phyloP scores from a whole-genome alignment of 2,888 invertebrate genomes.

The Caenorhabditis zanzibari region DNA sequence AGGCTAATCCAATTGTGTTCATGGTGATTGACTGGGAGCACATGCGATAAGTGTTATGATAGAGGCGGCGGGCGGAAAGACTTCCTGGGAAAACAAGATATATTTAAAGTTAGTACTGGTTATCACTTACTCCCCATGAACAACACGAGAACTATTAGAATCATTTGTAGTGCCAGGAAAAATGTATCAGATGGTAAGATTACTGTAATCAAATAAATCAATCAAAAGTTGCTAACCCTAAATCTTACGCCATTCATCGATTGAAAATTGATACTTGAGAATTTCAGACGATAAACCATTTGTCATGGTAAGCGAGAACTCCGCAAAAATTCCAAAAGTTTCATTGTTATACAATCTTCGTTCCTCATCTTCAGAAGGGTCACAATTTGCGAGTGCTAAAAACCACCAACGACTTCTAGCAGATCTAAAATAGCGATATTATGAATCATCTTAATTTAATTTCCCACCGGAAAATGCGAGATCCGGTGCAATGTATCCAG shows the following conservation, averaged over 20 bases:
- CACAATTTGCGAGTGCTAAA: constrained; percentile 91
- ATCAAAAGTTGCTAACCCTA: not conserved
- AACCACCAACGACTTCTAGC: constrained; percentile 96
- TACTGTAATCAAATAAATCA: constrained; percentile 86
- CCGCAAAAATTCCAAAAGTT: constrained; percentile 77
- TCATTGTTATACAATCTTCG: constrained; percentile 40
- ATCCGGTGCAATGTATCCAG: constrained; percentile 62
- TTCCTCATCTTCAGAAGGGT: constrained; percentile 42
- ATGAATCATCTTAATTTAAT: not conserved
- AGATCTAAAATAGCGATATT: constrained; percentile 85
- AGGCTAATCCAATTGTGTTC: constrained; percentile 59
- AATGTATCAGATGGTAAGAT: constrained; percentile 91
- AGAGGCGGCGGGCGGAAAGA: constrained; percentile 60
- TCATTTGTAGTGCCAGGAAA: constrained; percentile 89
- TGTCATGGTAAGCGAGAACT: constrained; percentile 92
- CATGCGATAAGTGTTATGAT: constrained; percentile 68
- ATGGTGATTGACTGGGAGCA: constrained; percentile 59
- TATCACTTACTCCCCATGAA: constrained; percentile 85
- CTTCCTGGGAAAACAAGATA: constrained; percentile 45
- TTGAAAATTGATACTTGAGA: constrained; percentile 94
- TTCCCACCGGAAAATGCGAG: constrained; percentile 60
- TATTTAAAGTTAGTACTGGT: not conserved
- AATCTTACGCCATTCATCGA: constrained; percentile 94
- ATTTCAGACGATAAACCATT: constrained; percentile 90
- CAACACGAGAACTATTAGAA: constrained; percentile 89